Conservation (phyloP, 1,140 invertebrate genomes). For the Helicoverpa zea region DNA sequence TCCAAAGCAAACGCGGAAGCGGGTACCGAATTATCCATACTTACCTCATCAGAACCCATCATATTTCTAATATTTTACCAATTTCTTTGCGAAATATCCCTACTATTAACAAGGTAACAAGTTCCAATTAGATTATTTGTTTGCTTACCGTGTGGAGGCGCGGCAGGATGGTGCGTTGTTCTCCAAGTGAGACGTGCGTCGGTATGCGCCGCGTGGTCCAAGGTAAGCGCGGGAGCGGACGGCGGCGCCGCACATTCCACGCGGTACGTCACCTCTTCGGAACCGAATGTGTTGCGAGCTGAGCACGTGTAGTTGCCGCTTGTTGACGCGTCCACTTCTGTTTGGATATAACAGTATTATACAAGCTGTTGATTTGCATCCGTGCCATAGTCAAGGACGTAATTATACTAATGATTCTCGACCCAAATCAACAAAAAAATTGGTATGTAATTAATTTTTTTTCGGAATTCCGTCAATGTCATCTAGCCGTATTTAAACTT, state of each 20-base stretch:
- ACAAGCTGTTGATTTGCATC: too few species aligned
- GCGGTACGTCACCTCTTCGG: slow-evolving; percentile 91
- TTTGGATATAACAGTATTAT: not conserved
- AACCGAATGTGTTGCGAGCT: slow-evolving; percentile 91
- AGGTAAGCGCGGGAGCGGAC: slow-evolving; percentile 87
- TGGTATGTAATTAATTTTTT: too few species aligned
- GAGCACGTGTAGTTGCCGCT: slow-evolving; percentile 93
- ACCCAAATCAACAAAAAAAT: too few species aligned
- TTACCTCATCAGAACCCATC: too few species aligned
- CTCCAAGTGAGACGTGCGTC: slow-evolving; percentile 75
- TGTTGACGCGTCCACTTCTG: slow-evolving; percentile 87
- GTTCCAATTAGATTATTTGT: not conserved
- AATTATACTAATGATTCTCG: too few species aligned
- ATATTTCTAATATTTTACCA: not conserved
- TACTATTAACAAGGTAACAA: too few species aligned
- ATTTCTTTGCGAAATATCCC: too few species aligned
- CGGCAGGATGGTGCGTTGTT: slow-evolving; percentile 73
- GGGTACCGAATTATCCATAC: not conserved
- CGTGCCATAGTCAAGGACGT: too few species aligned
- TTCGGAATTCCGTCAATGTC: too few species aligned
- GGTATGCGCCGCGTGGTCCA: slow-evolving; percentile 72
- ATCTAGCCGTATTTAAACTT: too few species aligned
- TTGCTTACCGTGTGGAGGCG: slow-evolving; percentile 75
- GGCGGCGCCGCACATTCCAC: slow-evolving; percentile 91
- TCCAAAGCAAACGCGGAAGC: slow-evolving; percentile 86